Evolutionary conservation across 2,797 vertebrate species (phyloP).

Genomic region (Crocidura indochinensis): DNA sequence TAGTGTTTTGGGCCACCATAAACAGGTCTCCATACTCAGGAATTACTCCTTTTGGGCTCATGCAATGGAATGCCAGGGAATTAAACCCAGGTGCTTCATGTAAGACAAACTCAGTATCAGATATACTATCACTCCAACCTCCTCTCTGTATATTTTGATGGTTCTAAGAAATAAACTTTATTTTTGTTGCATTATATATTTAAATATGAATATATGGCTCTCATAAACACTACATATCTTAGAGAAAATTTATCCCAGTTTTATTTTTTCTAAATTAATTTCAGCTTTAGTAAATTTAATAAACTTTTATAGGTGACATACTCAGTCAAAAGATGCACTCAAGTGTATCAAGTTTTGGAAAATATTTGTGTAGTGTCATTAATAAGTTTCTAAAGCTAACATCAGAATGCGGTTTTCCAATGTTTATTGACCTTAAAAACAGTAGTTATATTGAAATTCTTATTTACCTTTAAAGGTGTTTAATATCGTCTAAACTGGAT

Average conservation of each 20-base stretch:
- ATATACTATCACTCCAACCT: too few species aligned
- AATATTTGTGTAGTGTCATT: not conserved
- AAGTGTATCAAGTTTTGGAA: not conserved
- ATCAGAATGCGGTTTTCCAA: not conserved
- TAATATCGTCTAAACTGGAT: not conserved
- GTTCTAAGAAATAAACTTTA: constrained; percentile 36
- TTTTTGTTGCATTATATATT: not conserved
- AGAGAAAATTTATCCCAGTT: constrained; percentile 10
- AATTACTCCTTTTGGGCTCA: too few species aligned
- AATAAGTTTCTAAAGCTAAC: constrained; percentile 22
- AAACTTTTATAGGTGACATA: not conserved
- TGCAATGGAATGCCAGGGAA: too few species aligned
- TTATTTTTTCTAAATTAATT: constrained; percentile 39
- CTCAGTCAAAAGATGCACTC: constrained; percentile 17
- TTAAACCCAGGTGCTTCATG: too few species aligned
- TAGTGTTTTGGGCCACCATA: too few species aligned
- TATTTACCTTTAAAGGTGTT: constrained; percentile 17
- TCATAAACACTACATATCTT: not conserved
- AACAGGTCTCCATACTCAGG: too few species aligned
- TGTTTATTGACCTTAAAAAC: not conserved
- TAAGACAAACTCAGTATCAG: too few species aligned
- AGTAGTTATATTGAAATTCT: not conserved
- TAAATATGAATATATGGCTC: not conserved
- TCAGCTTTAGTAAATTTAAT: not conserved
- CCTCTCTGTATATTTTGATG: not conserved